These are phyloP conservation scores for Tinea semifulvella DNA, from an alignment of 2,888 invertebrate genomes.

Conservation along the genomic window DNA sequence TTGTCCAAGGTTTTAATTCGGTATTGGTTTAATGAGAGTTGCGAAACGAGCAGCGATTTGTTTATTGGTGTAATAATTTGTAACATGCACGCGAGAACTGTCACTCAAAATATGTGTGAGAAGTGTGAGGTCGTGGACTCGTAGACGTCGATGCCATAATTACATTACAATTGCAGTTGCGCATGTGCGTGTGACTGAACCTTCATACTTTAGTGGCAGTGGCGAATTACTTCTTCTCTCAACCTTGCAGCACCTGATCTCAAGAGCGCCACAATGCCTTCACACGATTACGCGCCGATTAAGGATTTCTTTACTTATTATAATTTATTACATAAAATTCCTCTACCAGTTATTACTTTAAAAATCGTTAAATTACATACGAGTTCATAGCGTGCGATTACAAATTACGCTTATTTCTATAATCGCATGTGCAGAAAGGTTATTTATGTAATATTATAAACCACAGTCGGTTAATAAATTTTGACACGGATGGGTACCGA, in stretches of 20 bases:
- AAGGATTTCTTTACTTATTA: conserved; percentile 19
- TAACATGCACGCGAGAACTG: conserved; percentile 9
- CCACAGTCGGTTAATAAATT: no score
- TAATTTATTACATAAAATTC: conserved; percentile 7
- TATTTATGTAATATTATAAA: no score
- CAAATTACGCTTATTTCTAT: no score
- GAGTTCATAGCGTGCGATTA: no score
- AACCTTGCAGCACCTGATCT: conserved; percentile 51
- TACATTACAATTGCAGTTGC: conserved; percentile 36
- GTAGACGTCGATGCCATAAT: conserved; percentile 35
- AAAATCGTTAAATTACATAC: conserved; percentile 2
- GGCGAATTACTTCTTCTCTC: conserved; percentile 47
- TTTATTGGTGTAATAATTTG: conserved; percentile 8
- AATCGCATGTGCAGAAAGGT: no score
- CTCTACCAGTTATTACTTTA: not conserved
- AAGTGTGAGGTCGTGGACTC: conserved; percentile 11
- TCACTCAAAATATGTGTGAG: conserved; percentile 8
- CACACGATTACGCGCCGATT: conserved; percentile 49
- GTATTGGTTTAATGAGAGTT: conserved; percentile 3
- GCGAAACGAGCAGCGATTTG: not conserved
- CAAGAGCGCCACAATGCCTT: conserved; percentile 50
- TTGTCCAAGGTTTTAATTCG: conserved; percentile 6
- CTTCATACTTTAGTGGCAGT: conserved; percentile 55
- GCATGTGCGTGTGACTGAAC: conserved; percentile 54
- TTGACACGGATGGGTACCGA: no score